These are phyloP conservation scores for Plestiodon gilberti DNA, from an alignment of 2,113 vertebrate species.

Conservation along the genomic window DNA sequence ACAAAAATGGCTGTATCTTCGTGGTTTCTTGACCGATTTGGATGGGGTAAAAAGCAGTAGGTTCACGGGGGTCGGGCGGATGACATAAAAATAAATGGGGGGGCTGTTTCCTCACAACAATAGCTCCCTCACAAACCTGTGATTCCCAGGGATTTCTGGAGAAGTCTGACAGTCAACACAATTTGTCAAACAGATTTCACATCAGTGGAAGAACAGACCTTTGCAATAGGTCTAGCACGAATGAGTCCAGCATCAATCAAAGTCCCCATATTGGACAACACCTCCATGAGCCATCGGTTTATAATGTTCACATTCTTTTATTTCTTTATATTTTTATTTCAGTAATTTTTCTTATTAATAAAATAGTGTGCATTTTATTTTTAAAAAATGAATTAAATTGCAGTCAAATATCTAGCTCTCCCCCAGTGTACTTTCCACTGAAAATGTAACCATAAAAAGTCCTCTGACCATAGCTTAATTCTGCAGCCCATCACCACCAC, in stretches of 20 bases:
- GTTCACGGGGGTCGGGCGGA: too few species aligned
- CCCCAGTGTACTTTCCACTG: neutral
- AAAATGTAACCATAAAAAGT: neutral
- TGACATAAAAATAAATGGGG: too few species aligned
- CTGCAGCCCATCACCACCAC: neutral
- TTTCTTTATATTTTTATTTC: conserved; percentile 16
- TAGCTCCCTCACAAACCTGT: neutral
- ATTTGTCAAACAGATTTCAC: neutral
- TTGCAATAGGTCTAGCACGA: too few species aligned
- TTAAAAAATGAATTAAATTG: neutral
- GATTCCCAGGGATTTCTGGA: neutral
- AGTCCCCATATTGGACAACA: neutral
- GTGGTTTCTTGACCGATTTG: too few species aligned
- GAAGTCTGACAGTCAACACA: neutral
- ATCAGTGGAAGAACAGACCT: too few species aligned
- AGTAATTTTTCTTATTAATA: conserved; percentile 6
- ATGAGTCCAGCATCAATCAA: too few species aligned
- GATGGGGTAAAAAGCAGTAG: too few species aligned
- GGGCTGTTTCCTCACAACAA: too few species aligned
- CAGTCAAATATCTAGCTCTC: neutral
- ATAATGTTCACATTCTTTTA: neutral
- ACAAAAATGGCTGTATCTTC: too few species aligned
- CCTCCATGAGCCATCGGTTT: neutral
- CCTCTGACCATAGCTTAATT: neutral
- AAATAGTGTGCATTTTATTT: neutral